Evolutionary conservation across 2,888 invertebrate genomes (phyloP).

Genomic region (Leptogaster cylindrica): DNA sequence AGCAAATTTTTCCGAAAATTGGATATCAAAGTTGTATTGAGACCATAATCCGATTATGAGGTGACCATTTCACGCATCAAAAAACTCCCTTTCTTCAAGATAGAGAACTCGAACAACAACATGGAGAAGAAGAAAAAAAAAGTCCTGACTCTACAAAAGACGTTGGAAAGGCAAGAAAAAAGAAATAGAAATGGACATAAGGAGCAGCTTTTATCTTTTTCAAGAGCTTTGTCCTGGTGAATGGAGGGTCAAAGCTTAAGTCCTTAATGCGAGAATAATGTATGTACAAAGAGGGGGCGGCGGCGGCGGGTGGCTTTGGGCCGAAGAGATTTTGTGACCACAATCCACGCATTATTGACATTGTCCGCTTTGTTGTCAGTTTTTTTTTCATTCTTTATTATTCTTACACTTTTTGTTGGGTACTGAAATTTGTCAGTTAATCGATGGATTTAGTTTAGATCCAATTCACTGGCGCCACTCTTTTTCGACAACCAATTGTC

Average conservation of each 20-base stretch:
- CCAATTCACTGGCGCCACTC: no score
- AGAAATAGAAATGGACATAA: neutral
- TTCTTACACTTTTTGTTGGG: neutral
- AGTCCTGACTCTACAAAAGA: slow-evolving; percentile 3
- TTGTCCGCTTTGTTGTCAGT: no score
- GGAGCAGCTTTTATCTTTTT: slow-evolving; percentile 33
- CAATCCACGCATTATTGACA: no score
- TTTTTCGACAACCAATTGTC: no score
- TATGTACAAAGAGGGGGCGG: slow-evolving; percentile 1
- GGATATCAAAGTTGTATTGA: slow-evolving; percentile 38
- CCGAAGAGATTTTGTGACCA: no score
- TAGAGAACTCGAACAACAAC: slow-evolving; percentile 3
- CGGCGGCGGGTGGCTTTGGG: no score
- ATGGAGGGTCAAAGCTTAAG: slow-evolving; percentile 38
- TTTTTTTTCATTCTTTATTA: no score
- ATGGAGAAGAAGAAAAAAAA: neutral
- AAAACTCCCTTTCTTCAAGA: slow-evolving; percentile 44
- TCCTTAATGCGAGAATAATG: slow-evolving; percentile 31
- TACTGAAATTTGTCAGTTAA: neutral
- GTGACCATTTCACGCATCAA: slow-evolving; percentile 58
- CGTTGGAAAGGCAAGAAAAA: neutral
- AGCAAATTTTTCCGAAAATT: slow-evolving; percentile 35
- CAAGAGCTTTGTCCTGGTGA: slow-evolving; percentile 18
- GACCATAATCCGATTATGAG: slow-evolving; percentile 59
- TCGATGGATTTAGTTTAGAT: neutral